Evolutionary conservation across 1,140 invertebrate species (phyloP).

Genomic region (Neodiprion pinetum): DNA sequence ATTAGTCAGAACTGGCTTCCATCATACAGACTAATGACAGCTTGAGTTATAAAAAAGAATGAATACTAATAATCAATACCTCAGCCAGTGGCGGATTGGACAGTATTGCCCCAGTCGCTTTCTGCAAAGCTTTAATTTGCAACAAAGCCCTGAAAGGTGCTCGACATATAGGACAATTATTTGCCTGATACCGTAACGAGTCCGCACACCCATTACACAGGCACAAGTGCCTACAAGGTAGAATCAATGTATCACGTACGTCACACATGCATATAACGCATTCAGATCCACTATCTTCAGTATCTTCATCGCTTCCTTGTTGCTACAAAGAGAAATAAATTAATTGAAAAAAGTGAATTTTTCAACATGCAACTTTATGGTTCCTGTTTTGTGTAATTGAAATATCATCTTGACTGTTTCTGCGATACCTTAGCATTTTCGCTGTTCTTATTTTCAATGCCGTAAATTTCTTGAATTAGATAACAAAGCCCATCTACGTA

Average conservation of each 20-base stretch:
- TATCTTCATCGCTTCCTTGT: conserved; percentile 83
- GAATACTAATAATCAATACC: conserved; percentile 39
- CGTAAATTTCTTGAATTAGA: conserved; percentile 98
- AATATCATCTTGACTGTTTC: not conserved
- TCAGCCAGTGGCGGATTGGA: conserved; percentile 61
- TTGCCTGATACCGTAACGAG: conserved; percentile 95
- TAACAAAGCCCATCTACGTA: conserved; percentile 98
- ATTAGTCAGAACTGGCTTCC: not conserved
- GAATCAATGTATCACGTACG: conserved; percentile 94
- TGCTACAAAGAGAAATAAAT: conserved; percentile 46
- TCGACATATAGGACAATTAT: conserved; percentile 98
- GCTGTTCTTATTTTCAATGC: conserved; percentile 97
- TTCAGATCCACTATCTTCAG: conserved; percentile 96
- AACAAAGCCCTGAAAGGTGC: conserved; percentile 96
- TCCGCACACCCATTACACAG: conserved; percentile 97
- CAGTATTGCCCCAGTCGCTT: conserved; percentile 66
- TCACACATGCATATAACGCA: conserved; percentile 99
- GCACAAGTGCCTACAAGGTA: conserved; percentile 98
- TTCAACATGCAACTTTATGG: conserved; percentile 6
- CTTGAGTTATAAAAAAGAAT: not conserved
- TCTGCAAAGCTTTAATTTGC: conserved; percentile 94
- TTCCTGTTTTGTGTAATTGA: conserved; percentile 1
- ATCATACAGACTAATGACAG: not conserved
- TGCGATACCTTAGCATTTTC: conserved; percentile 71
- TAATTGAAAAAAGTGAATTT: conserved; percentile 21